phyloP scores from a whole-genome alignment of 1,140 invertebrate species.

The Camponotus floridanus region DNA sequence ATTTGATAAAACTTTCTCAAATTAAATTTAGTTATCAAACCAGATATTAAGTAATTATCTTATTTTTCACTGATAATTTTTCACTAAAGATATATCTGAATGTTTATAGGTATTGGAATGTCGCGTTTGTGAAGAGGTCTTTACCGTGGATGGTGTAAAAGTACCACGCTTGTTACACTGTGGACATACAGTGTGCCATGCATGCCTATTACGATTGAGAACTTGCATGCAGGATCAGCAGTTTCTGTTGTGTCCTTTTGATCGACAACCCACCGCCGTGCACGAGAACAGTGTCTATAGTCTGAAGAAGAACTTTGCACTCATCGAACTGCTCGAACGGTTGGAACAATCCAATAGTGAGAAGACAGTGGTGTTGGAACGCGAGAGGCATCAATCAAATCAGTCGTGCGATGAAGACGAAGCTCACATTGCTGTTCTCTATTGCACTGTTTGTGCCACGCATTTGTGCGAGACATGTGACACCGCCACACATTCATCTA shows the following conservation, averaged over 20 bases:
- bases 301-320: slow-evolving; percentile 89
- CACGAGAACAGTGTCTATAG: slow-evolving; percentile 87
- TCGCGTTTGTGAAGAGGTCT: slow-evolving; percentile 89
- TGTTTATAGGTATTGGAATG: slow-evolving; percentile 87
- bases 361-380: slow-evolving; percentile 85
- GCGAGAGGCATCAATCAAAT: slow-evolving; percentile 84
- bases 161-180: slow-evolving; percentile 88
- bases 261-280: slow-evolving; percentile 88
- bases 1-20: not conserved
- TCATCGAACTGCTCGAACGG: slow-evolving; percentile 88
- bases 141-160: slow-evolving; percentile 88
- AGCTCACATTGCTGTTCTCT: slow-evolving; percentile 87
- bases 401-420: slow-evolving; percentile 89
- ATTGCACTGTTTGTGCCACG: slow-evolving; percentile 88
- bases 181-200: slow-evolving; percentile 89
- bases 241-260: slow-evolving; percentile 88
- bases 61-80: not conserved
- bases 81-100: not conserved
- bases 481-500: slow-evolving; percentile 87
- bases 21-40: not conserved
- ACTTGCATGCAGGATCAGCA: slow-evolving; percentile 79
- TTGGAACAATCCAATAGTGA: slow-evolving; percentile 84
- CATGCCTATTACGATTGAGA: slow-evolving; percentile 87
- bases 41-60: not conserved
- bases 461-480: slow-evolving; percentile 88